A percentile compares a stretch with the other conserved stretches of the same genome.
Conservation (phyloP, 2,797 vertebrate genomes). For the Phrynocephalus guinanensis region DNA sequence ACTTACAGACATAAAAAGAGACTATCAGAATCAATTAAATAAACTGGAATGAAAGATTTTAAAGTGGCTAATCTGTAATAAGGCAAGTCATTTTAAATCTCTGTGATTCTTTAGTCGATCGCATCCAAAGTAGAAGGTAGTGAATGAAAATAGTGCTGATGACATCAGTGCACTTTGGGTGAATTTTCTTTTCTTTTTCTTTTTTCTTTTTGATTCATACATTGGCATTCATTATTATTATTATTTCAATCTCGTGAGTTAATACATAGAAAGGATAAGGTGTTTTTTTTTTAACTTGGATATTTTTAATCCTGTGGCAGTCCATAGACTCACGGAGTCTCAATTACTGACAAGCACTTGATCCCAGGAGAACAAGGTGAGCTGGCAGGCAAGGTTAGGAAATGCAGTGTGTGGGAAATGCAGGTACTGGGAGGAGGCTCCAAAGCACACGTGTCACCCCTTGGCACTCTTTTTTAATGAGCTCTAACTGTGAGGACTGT, state of each 20-base stretch:
- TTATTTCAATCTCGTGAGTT: conserved; percentile 11
- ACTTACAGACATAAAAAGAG: not conserved
- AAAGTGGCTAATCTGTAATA: conserved; percentile 24
- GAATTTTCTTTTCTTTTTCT: conserved; percentile 24
- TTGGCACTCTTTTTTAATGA: conserved; percentile 64
- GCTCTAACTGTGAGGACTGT: conserved; percentile 63
- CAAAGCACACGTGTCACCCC: conserved; percentile 48
- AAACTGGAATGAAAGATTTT: conserved; percentile 30
- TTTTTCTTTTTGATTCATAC: conserved; percentile 4
- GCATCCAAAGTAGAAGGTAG: conserved; percentile 21
- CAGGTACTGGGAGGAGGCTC: conserved; percentile 54
- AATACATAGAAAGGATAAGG: conserved; percentile 42
- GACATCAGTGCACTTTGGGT: conserved; percentile 26
- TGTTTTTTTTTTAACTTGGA: conserved; percentile 57
- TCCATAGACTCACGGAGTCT: conserved; percentile 6
- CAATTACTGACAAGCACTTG: conserved; percentile 28
- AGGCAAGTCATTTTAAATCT: conserved; percentile 36
- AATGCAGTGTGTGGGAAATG: conserved; percentile 47
- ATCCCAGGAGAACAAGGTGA: conserved; percentile 45
- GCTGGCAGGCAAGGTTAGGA: conserved; percentile 55
- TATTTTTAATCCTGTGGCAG: conserved; percentile 49
- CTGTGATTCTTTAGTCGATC: not conserved
- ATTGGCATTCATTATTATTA: conserved; percentile 30
- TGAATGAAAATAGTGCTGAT: conserved; percentile 19
- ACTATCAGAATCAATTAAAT: conserved; percentile 35